Base-by-base conservation (phyloP, 2,113 vertebrate species). In the Cyanoliseus patagonus region DNA sequence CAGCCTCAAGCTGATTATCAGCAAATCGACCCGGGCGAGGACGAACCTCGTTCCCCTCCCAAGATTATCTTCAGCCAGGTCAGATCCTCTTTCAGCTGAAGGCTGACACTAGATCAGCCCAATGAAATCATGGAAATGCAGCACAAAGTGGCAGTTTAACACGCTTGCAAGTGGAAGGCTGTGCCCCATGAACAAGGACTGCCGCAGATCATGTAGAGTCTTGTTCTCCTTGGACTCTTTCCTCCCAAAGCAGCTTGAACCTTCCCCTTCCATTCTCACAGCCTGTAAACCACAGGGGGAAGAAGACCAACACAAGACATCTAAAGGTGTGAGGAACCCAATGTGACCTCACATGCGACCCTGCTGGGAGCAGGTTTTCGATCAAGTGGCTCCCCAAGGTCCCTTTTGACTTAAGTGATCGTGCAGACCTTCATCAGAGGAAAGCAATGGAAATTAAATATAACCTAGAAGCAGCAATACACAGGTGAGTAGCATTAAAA, bases 221-320 rank as follows among this genome's bases (percentile, higher is more conserved):
- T 39, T 17, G 5, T 13, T 93, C 74, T 44, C 12, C 39, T 64
- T 16, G 35, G 62, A 68, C 42, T 31, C 24, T 11, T 83, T 57
- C 35, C 25, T 39, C 31, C 11, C 47, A 55, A 11, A 1, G 2
- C 33, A 75, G 67, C 47, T 52, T 68, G 51, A 73, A 64, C 10
- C 27, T 24, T 47, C 52, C 20, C 80, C 77, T 67, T 62, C 24
- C 18, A 18, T 9, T 68, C 20, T 22, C 35, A 33, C 55, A 42
- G 25, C 44, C 57, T 49, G 20, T n/a, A 75, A 67, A 44, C 39
- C 63, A 77, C 16, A 10, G 27, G 13, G 9, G 11, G 41, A 84
- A 80, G 17, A 52, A 0, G 0, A 81, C 33, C 0, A 0, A 59
- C 2, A 2, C 1, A 14, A 86, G 33, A 59, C 18, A 24, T 22